Conservation (phyloP, 2,888 invertebrate species). For the Allacma fusca region DNA sequence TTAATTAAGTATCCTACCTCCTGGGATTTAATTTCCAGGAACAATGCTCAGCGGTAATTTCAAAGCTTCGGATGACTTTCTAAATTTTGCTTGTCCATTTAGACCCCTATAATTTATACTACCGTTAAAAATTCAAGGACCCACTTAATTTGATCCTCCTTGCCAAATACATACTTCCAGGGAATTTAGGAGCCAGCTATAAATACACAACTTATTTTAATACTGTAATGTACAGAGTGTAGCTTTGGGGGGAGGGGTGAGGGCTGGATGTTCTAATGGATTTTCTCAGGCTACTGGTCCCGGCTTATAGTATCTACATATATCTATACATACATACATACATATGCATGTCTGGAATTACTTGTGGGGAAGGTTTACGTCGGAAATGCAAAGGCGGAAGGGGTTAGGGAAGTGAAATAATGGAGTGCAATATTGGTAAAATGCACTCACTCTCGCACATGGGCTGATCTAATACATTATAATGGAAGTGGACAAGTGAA, state of each 20-base stretch:
- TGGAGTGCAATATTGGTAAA: slow-evolving; percentile 18
- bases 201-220: too few species aligned
- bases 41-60: background rate
- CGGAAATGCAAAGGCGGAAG: background rate
- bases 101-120: background rate
- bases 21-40: slow-evolving; percentile 4
- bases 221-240: too few species aligned
- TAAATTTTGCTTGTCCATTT: background rate
- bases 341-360: too few species aligned
- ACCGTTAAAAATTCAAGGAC: too few species aligned
- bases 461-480: slow-evolving; percentile 14
- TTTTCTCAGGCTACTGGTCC: too few species aligned
- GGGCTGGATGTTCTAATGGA: too few species aligned
- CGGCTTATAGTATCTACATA: too few species aligned
- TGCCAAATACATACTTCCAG: too few species aligned
- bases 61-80: background rate
- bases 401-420: slow-evolving; percentile 13
- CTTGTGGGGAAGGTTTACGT: background rate
- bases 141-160: too few species aligned
- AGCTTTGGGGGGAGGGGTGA: too few species aligned
- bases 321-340: too few species aligned
- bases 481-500: slow-evolving; percentile 40
- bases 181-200: too few species aligned
- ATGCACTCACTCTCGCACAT: background rate
- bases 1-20: slow-evolving; percentile 16